phyloP scores from a whole-genome alignment of 2,797 vertebrate genomes.

The Hippocampus kuda region DNA sequence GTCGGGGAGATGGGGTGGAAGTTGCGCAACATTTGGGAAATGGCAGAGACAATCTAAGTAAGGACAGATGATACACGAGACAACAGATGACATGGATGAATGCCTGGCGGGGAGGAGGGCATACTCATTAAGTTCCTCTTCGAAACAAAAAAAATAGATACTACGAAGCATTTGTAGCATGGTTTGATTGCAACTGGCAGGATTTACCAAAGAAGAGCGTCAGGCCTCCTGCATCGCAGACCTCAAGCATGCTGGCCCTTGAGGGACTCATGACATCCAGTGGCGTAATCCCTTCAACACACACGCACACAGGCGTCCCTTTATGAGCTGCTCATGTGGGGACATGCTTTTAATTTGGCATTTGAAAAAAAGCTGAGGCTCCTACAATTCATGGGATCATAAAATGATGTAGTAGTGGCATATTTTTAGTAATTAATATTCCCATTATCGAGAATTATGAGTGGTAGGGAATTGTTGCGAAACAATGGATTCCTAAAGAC shows the following conservation, averaged over 20 bases:
- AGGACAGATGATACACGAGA: slow-evolving; percentile 8
- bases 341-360: slow-evolving; percentile 28
- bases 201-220: background rate
- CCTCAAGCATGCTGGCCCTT: slow-evolving; percentile 2
- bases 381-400: slow-evolving; percentile 27
- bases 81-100: background rate
- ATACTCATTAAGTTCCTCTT: background rate
- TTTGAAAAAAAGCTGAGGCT: slow-evolving; percentile 17
- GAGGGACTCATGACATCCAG: slow-evolving; percentile 50
- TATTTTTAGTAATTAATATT: slow-evolving; percentile 5
- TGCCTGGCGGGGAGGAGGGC: background rate
- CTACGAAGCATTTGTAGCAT: background rate
- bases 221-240: background rate
- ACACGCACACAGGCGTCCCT: slow-evolving; percentile 9
- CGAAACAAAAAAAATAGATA: background rate
- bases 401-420: slow-evolving; percentile 14
- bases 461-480: background rate
- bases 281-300: slow-evolving; percentile 13
- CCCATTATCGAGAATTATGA: background rate
- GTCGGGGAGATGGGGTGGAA: slow-evolving; percentile 21
- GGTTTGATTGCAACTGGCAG: background rate
- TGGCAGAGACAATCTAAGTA: slow-evolving; percentile 8
- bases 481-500: background rate
- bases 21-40: slow-evolving; percentile 26
- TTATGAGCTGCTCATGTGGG: background rate